Evolutionary conservation across 2,888 invertebrate species (phyloP), one percentile per base, ranked within the genome.

Genomic region (Mantis religiosa): DNA sequence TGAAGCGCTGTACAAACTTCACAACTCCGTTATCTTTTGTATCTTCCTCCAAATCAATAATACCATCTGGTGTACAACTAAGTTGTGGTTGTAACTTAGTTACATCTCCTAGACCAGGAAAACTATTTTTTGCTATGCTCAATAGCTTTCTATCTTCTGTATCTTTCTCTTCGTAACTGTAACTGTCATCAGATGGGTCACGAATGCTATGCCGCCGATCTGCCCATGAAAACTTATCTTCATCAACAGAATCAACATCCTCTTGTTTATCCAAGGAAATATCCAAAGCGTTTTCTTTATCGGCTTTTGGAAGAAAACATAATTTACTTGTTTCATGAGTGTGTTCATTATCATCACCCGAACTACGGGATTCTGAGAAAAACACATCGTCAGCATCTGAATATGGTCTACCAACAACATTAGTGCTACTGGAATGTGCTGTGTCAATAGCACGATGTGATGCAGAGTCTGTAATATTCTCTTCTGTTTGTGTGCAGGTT

Each of bases 1-100:
- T 93, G 92, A 97, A 96, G 90, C 97, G 94, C 91, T 97, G 94
- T 92, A 97, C 95, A 71, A 98, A 94, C 89, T 95, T 93, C 90
- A 95, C 94, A 12, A 97, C 94, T 15, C 84, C 94, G 94, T 8
- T 95, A 91, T 90, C 92, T 92, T 20, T 91, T 92, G 90, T 94
- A 25, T 90, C 92, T 89, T 95, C 95, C 90, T 95, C 95, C 82
- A 97, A 93, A 92, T 96, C 95, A 87, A 97, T 96, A 7, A 96
- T 92, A 90, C 94, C 93, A 90, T 94, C 94, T 0, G 94, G 93
- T 85, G 93, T 93, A 1, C 95, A 95, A 90, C 94, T 95, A 3
- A 96, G 92, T 28, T 92, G 93, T 0, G 96, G 96, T 25, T 87
- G 71, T 28, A 90, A 30, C 41, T 88, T 87, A n/a, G 83, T 54